Base-by-base conservation (phyloP, 2,113 vertebrate genomes). In the Zapornia atra region DNA sequence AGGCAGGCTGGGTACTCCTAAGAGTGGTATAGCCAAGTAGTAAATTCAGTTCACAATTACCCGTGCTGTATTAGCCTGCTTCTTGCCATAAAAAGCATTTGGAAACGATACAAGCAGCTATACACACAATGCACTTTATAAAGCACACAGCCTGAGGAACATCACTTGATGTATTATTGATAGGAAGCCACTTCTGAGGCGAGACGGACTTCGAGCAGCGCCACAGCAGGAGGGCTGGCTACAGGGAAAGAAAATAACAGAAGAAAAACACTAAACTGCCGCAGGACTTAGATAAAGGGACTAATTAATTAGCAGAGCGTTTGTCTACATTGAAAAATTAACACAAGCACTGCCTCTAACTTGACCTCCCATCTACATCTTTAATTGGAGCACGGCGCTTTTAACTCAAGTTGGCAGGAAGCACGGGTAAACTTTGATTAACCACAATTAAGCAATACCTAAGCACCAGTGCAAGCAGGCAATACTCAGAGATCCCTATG, bases 381-480 rank as follows among this genome's bases (percentile, higher is more conserved):
- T 66, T 25, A 91, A 83, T 78, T 81, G 0, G 0, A 89, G 46
- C 29, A 34, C 0, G 0, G n/a, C 0, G 1, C 40, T 72, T 90
- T 64, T n/a, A 61, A 68, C 25, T 65, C 19, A 28, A 78, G 4
- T 0, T 79, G 53, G 60, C 7, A 2, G 42, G 12, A 83, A 48
- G 75, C 54, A 59, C 3, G 18, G 34, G 18, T 16, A 38, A 75
- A 50, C 53, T 42, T 60, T 29, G n/a, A 86, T 29, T 54, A 60
- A 71, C 36, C 36, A 69, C 25, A 34, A n/a, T 73, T 18, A 82
- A 80, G 36, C 44, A 69, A 40, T 3, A 73, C 24, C 61, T 82
- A 65, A 72, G 51, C 64, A 73, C 28, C 26, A 54, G 33, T 9
- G 24, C 48, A 81, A 42, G 54, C 54, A 73, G 54, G 10, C 19